Conservation (phyloP, 1,140 invertebrate species). For the Zeugodacus cucurbitae region DNA sequence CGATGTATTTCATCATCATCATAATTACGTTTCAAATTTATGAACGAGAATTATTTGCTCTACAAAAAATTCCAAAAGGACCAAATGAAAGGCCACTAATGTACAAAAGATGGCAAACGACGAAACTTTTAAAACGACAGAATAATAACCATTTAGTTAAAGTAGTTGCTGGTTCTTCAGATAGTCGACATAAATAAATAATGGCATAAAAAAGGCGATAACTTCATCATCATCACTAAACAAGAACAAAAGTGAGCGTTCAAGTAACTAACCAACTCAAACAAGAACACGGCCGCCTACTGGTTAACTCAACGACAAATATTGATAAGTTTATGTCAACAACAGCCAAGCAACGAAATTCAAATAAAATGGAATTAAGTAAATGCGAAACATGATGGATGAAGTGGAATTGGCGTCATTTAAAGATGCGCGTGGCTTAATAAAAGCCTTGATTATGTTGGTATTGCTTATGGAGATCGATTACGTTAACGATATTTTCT, state of each 20-base stretch:
- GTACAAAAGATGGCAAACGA: no score
- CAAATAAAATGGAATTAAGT: background rate
- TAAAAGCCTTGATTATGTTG: background rate
- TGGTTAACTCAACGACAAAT: background rate
- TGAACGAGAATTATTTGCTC: no score
- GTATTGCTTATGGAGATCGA: background rate
- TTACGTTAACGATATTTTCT: background rate
- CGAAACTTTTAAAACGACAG: no score
- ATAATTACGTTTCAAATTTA: no score
- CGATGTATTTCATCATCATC: no score
- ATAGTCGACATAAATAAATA: no score
- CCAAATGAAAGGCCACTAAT: no score
- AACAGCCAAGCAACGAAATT: slow-evolving; percentile 6
- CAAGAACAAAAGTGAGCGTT: background rate
- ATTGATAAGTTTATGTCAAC: slow-evolving; percentile 9
- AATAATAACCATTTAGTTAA: no score
- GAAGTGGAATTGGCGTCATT: background rate
- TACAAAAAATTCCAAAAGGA: no score
- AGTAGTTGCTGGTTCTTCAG: no score
- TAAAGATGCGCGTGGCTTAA: background rate
- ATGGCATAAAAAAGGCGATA: no score
- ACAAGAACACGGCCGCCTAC: background rate
- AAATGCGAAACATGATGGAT: background rate
- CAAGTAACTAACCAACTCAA: background rate
- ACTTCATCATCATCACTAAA: no score